A percentile compares a stretch with the other conserved stretches of the same genome.
Conservation (phyloP, 2,113 vertebrate species). For the Amazona vittata region DNA sequence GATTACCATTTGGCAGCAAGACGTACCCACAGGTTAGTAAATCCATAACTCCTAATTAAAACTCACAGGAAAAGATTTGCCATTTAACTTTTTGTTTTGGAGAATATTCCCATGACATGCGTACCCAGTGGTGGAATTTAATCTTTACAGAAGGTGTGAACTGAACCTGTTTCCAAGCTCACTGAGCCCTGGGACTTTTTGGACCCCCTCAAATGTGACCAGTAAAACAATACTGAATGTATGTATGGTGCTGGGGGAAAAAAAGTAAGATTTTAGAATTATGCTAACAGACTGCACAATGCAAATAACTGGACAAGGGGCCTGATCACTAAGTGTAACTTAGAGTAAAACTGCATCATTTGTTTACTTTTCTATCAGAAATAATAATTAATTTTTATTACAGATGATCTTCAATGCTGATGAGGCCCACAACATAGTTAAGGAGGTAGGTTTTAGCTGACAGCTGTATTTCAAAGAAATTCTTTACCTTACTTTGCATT, state of each 20-base stretch:
- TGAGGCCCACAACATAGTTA: slow-evolving; percentile 79
- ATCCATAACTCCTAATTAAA: background rate
- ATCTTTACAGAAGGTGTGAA: background rate
- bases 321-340: fast-evolving
- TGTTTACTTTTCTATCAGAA: background rate
- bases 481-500: background rate
- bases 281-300: background rate
- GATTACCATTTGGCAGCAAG: background rate
- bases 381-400: background rate
- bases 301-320: fast-evolving
- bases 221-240: background rate
- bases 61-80: background rate
- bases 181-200: background rate
- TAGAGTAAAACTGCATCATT: background rate
- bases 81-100: background rate
- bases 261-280: background rate
- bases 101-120: background rate
- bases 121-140: background rate
- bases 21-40: background rate
- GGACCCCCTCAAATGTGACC: background rate
- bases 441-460: slow-evolving; percentile 70
- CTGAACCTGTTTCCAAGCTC: background rate
- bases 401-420: slow-evolving; percentile 79
- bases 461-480: background rate
- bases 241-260: background rate